phyloP scores from a whole-genome alignment of 2,797 vertebrate species.

The Gobionotothen gibberifrons region DNA sequence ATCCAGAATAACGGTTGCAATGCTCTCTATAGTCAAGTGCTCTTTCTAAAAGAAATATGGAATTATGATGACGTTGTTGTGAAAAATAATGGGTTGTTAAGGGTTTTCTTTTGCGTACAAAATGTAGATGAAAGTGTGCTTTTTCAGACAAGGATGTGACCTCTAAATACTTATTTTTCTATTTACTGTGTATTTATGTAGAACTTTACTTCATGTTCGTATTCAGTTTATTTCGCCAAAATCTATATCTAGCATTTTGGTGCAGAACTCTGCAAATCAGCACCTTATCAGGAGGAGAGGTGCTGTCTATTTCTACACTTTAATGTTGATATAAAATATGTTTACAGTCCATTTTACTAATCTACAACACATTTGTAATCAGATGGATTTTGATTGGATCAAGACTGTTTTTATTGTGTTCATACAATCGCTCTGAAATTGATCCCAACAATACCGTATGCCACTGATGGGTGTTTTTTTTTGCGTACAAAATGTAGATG shows the following conservation, averaged over 20 bases:
- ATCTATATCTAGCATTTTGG: slow-evolving; percentile 7
- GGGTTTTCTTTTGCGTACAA: neutral
- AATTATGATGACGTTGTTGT: neutral
- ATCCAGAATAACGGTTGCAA: slow-evolving; percentile 9
- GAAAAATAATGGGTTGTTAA: neutral
- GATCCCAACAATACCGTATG: no score
- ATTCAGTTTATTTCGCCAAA: neutral
- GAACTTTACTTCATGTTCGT: neutral
- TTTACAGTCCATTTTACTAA: no score
- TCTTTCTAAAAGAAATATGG: neutral
- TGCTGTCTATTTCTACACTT: no score
- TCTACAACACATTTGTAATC: no score
- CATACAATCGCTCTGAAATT: no score
- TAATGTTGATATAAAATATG: no score
- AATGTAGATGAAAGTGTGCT: neutral
- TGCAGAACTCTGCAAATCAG: slow-evolving; percentile 27
- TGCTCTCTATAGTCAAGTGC: slow-evolving; percentile 9
- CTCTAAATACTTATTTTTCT: neutral
- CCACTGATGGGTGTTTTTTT: no score
- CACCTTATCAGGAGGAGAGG: no score
- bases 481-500: neutral
- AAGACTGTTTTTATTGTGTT: no score
- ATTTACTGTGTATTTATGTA: neutral
- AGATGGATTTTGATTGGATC: no score
- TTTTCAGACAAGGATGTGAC: neutral